Evolutionary conservation across 2,888 invertebrate species (phyloP).

Genomic region (Protonemura montana): DNA sequence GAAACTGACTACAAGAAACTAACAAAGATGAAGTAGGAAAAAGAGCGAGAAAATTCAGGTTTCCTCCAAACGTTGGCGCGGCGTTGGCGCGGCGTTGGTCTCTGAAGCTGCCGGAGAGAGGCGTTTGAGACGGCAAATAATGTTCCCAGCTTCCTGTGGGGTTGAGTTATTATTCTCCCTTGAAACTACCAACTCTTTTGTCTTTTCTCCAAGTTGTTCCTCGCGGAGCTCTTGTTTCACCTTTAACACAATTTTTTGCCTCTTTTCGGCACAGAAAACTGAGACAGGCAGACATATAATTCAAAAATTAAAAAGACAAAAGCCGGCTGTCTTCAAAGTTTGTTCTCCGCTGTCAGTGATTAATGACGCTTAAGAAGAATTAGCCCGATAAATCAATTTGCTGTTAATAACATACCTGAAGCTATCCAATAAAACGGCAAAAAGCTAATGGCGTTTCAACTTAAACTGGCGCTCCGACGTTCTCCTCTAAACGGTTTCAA

Average conservation of each 20-base stretch:
- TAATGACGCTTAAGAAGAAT: not conserved
- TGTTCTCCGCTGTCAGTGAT: slow-evolving; percentile 7
- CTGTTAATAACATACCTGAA: not conserved
- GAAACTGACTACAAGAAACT: slow-evolving; percentile 40
- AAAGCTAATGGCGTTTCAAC: not conserved
- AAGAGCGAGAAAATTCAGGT: slow-evolving; percentile 47
- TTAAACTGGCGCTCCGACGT: not conserved
- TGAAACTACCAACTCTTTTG: slow-evolving; percentile 40
- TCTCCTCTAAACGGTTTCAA: not conserved
- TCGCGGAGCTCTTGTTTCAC: slow-evolving; percentile 17
- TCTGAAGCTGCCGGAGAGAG: not conserved
- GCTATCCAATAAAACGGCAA: not conserved
- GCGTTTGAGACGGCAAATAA: slow-evolving; percentile 46
- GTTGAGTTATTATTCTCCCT: slow-evolving; percentile 47
- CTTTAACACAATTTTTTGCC: slow-evolving; percentile 27
- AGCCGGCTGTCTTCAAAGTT: not conserved
- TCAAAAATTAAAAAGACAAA: slow-evolving; percentile 19
- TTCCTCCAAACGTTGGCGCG: slow-evolving; percentile 32
- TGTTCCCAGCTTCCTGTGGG: slow-evolving; percentile 44
- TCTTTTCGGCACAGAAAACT: not conserved
- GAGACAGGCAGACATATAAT: slow-evolving; percentile 35
- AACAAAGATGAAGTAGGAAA: slow-evolving; percentile 46
- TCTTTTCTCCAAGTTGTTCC: slow-evolving; percentile 37
- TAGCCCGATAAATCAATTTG: not conserved
- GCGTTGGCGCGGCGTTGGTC: slow-evolving; percentile 19